A percentile compares a stretch with the other conserved stretches of the same genome.
These are phyloP conservation scores for Cataglyphis altisquamis DNA, from an alignment of 2,888 invertebrate genomes.

Conservation along the genomic window DNA sequence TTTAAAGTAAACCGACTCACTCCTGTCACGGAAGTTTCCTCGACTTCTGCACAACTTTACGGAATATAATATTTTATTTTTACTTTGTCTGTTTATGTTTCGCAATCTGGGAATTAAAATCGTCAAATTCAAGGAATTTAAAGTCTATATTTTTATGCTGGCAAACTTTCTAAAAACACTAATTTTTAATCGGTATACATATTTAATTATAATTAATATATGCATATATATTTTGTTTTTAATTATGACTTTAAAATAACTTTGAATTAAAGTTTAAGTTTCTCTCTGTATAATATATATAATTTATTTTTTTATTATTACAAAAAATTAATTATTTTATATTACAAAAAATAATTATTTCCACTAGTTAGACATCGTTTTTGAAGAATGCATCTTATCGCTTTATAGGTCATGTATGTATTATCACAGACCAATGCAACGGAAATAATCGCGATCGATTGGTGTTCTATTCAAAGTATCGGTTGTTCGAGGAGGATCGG, in stretches of 20 bases:
- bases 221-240: background rate
- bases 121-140: constrained; percentile 21
- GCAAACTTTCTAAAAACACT: background rate
- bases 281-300: background rate
- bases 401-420: constrained; percentile 23
- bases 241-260: background rate
- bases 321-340: background rate
- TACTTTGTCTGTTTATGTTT: constrained; percentile 30
- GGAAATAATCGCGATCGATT: constrained; percentile 50
- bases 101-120: constrained; percentile 25
- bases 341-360: background rate
- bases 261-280: background rate
- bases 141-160: background rate
- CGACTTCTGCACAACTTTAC: constrained; percentile 41
- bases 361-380: constrained; percentile 17
- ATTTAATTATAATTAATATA: background rate
- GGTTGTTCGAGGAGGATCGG: constrained; percentile 43
- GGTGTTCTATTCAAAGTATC: constrained; percentile 14
- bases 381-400: constrained; percentile 4
- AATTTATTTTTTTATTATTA: background rate
- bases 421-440: constrained; percentile 26
- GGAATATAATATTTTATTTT: constrained; percentile 51
- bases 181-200: constrained; percentile 5
- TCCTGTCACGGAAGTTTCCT: constrained; percentile 37
- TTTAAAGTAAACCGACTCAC: constrained; percentile 36